Percentiles rank a stretch among this genome's conserved stretches.
Conservation (phyloP, 2,888 invertebrate genomes). For the Sipunculus nudus region DNA sequence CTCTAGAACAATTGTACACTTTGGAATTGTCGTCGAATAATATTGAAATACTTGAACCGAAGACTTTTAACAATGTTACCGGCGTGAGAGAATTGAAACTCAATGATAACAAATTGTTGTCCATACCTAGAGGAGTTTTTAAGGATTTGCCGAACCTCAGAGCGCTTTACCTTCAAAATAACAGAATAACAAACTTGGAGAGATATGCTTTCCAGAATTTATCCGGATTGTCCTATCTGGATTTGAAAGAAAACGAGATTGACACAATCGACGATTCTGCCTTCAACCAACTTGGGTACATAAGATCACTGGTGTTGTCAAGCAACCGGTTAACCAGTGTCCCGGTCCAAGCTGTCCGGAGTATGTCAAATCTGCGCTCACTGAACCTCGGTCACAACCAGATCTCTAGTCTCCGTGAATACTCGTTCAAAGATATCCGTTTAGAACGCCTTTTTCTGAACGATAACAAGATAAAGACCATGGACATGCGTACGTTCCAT, state of each 20-base stretch:
- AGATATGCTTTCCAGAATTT: constrained; percentile 17
- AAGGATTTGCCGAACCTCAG: constrained; percentile 3
- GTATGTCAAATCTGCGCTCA: constrained; percentile 13
- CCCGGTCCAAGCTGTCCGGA: constrained; percentile 12
- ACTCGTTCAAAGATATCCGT: constrained; percentile 22
- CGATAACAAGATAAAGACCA: constrained; percentile 9
- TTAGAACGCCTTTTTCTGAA: constrained; percentile 20
- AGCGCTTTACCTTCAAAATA: constrained; percentile 24
- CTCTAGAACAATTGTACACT: constrained; percentile 1
- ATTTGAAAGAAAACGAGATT: constrained; percentile 22
- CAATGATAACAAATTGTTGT: constrained; percentile 14
- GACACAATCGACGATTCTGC: constrained; percentile 10
- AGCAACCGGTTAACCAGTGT: constrained; percentile 16
- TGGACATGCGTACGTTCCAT: constrained; percentile 11
- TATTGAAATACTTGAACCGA: constrained; percentile 15
- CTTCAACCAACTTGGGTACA: constrained; percentile 14
- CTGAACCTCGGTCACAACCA: constrained; percentile 21
- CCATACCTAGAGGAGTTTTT: constrained; percentile 20
- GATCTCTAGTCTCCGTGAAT: constrained; percentile 2
- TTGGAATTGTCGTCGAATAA: constrained; percentile 27
- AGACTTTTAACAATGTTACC: constrained; percentile 6
- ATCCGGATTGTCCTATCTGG: constrained; percentile 18
- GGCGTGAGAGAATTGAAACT: constrained; percentile 19
- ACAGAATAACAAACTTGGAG: constrained; percentile 7
- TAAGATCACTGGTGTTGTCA: constrained; percentile 14